Conservation (phyloP, 2,113 vertebrate genomes). For the Rhabdornis inornatus region DNA sequence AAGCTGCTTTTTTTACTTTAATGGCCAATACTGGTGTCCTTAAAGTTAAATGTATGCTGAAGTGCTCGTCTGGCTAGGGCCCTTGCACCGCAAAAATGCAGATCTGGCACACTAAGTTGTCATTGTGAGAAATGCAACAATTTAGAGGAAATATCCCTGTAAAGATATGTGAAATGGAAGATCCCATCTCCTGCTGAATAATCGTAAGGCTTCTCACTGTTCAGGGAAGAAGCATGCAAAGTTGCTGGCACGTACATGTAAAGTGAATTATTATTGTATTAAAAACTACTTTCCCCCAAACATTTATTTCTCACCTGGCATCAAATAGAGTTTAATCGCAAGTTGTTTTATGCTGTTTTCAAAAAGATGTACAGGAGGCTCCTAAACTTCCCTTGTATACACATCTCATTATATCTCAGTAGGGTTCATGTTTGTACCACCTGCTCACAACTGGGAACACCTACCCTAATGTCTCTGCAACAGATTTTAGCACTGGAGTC, state of each 20-base stretch:
- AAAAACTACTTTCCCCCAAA: slow-evolving; percentile 71
- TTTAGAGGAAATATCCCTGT: not conserved
- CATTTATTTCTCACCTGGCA: slow-evolving; percentile 80
- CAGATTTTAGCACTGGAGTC: slow-evolving; percentile 58
- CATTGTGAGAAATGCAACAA: not conserved
- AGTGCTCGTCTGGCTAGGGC: not conserved
- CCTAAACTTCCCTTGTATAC: slow-evolving; percentile 72
- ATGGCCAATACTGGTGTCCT: not conserved
- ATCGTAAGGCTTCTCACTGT: slow-evolving; percentile 55
- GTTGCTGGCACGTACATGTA: slow-evolving; percentile 70
- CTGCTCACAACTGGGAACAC: slow-evolving; percentile 70
- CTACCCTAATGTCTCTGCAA: slow-evolving; percentile 57
- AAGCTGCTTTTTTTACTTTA: not conserved
- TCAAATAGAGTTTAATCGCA: slow-evolving; percentile 78
- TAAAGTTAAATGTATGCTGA: not conserved
- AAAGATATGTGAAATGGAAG: slow-evolving; percentile 28
- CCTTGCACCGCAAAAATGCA: not conserved
- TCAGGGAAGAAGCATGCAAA: slow-evolving; percentile 39
- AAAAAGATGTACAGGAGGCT: slow-evolving; percentile 76
- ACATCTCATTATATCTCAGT: slow-evolving; percentile 81
- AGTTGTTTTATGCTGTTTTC: slow-evolving; percentile 78
- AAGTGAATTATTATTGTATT: slow-evolving; percentile 76
- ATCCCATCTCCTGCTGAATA: not conserved
- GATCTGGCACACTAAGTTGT: not conserved
- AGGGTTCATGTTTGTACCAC: slow-evolving; percentile 71